phyloP scores from a whole-genome alignment of 2,888 invertebrate species.

The Sarcophaga carnaria region DNA sequence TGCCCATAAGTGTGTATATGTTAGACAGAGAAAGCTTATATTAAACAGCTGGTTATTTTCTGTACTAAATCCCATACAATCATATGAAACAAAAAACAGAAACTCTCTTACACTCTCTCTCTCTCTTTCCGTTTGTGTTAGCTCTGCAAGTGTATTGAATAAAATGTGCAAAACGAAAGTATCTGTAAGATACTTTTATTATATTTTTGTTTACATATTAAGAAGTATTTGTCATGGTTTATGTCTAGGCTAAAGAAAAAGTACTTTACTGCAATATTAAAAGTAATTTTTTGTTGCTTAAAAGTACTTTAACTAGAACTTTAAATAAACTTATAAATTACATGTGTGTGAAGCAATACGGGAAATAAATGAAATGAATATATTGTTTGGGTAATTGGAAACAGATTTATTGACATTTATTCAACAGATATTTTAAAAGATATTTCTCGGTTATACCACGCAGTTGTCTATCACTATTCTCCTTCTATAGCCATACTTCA shows the following conservation, averaged over 20 bases:
- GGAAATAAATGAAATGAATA: no score
- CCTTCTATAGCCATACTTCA: no score
- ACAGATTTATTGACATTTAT: no score
- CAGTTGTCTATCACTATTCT: no score
- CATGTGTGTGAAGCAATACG: no score
- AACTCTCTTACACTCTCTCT: neutral
- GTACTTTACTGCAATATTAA: constrained; percentile 7
- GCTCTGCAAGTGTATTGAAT: neutral
- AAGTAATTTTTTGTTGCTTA: neutral
- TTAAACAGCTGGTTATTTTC: constrained; percentile 59
- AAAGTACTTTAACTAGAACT: no score
- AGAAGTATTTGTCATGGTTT: constrained; percentile 32
- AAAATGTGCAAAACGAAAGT: neutral
- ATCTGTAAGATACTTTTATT: constrained; percentile 56
- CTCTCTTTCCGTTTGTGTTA: constrained; percentile 6
- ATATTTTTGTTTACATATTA: constrained; percentile 12
- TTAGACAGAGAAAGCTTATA: constrained; percentile 52
- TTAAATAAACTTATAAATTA: no score
- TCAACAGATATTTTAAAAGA: no score
- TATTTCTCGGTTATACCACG: no score
- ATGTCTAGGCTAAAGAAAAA: constrained; percentile 18
- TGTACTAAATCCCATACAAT: constrained; percentile 36
- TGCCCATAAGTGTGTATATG: constrained; percentile 38
- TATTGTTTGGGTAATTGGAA: no score
- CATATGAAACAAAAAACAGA: constrained; percentile 26